Evolutionary conservation across 1,140 invertebrate genomes (phyloP).

Genomic region (Laupala kohalensis): DNA sequence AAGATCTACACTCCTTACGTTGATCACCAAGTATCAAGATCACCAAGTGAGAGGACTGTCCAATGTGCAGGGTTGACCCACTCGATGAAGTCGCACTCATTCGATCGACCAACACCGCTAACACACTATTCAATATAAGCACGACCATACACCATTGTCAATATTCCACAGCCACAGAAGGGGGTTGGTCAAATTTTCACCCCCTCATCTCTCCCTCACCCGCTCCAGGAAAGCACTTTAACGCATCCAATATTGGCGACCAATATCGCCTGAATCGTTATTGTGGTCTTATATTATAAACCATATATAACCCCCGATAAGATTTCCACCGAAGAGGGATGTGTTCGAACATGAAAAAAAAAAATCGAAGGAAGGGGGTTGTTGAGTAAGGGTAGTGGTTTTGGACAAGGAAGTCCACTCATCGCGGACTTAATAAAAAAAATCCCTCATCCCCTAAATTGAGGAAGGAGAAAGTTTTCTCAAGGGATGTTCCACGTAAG

Average conservation of each 20-base stretch:
- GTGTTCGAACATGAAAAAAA: too few relatives aligned
- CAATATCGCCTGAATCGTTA: not conserved
- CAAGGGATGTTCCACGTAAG: not conserved
- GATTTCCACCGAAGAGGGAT: not conserved
- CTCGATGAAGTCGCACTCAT: too few relatives aligned
- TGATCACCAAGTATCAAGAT: too few relatives aligned
- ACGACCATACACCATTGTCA: too few relatives aligned
- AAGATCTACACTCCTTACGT: too few relatives aligned
- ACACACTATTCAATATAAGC: too few relatives aligned
- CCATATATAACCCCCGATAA: not conserved
- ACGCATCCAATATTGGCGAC: not conserved
- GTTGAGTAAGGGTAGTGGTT: not conserved
- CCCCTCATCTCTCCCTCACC: too few relatives aligned
- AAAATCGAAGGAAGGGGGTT: not conserved
- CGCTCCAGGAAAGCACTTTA: not conserved
- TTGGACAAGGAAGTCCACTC: not conserved
- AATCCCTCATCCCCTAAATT: too few relatives aligned
- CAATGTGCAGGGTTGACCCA: too few relatives aligned
- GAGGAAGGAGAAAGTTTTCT: not conserved
- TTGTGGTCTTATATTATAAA: not conserved
- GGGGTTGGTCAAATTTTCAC: not conserved
- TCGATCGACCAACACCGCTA: too few relatives aligned
- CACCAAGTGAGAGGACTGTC: too few relatives aligned
- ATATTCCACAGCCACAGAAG: not conserved
- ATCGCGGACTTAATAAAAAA: not conserved